Evolutionary conservation across 2,888 invertebrate species (phyloP), one percentile per base, ranked within the genome.

Genomic region (Andrena hattorfiana): DNA sequence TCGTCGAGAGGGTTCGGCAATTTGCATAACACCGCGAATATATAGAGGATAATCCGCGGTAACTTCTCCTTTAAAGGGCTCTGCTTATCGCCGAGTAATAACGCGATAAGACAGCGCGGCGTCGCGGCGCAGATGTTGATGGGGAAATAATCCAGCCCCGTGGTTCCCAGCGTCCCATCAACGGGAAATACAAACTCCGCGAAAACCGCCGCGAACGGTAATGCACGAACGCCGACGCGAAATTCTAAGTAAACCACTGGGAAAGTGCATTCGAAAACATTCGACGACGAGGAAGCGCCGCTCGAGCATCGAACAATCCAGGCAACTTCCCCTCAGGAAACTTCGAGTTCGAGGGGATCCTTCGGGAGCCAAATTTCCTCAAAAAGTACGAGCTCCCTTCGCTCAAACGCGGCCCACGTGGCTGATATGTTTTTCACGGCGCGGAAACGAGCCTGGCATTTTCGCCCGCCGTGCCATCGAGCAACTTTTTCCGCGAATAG

Each of bases 11-110:
- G 76, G 66, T 77, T 80, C 63, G 70, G 66, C 76, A 86, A 88
- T 88, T 88, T 88, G 83, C 88, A 88, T 88, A 88, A 88, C 83
- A 85, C 80, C 85, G 76, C 71, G 85, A 86, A 85, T 85, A 77
- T 83, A 86, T 85, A 70, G 77, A 86, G 85, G 83, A 86, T 88
- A 85, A 86, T 88, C 88, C 82, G 72, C 73, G 86, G 82, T 88
- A 88, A 88, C 72, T 86, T 88, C 83, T 59, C 80, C 75, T 56
- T 56, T 70, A 60, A 54, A 83, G 62, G 74, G 59, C 63, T 70
- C 84, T 77, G 80, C 86, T 88, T 88, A 86, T 88, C 88, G 74
- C 74, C 75, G 60, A 78, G 81, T 81, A 86, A 86, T 86, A 84
- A 81, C 69, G 64, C 60, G 76, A 86, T 86, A 84, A 88, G 79